Conservation (phyloP, 2,113 vertebrate species). For the Tricholaema leucomelas region DNA sequence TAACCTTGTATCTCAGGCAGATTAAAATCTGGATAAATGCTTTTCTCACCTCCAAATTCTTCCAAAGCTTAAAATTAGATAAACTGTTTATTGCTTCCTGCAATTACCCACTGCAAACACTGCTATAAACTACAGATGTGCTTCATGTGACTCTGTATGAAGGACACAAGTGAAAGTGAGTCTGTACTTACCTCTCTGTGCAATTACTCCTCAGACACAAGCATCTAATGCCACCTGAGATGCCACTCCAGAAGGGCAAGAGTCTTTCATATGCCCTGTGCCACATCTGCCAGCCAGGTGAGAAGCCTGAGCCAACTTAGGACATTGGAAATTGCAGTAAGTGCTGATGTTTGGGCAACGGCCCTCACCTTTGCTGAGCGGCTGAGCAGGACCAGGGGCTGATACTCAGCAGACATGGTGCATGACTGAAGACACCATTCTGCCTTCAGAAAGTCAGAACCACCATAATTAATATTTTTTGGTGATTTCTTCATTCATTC, state of each 20-base stretch:
- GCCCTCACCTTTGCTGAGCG: background rate
- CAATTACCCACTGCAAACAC: background rate
- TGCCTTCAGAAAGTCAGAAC: background rate
- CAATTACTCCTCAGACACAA: background rate
- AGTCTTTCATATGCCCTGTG: background rate
- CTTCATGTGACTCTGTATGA: background rate
- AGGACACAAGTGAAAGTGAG: background rate
- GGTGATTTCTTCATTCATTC: conserved; percentile 40
- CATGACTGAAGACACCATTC: background rate
- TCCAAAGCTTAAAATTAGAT: background rate
- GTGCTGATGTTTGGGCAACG: background rate
- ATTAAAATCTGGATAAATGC: background rate
- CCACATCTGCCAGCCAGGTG: background rate
- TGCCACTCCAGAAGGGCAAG: background rate
- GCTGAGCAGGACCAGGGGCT: background rate
- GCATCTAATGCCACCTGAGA: background rate
- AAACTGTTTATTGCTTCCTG: background rate
- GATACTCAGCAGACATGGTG: background rate
- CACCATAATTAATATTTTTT: conserved; percentile 21
- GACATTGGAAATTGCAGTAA: background rate
- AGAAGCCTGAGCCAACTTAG: background rate
- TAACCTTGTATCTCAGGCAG: background rate
- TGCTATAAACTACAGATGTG: background rate
- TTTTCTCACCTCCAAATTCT: background rate
- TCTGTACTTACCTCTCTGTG: background rate